phyloP scores from a whole-genome alignment of 2,113 vertebrate genomes.

The Perognathus longimembris region DNA sequence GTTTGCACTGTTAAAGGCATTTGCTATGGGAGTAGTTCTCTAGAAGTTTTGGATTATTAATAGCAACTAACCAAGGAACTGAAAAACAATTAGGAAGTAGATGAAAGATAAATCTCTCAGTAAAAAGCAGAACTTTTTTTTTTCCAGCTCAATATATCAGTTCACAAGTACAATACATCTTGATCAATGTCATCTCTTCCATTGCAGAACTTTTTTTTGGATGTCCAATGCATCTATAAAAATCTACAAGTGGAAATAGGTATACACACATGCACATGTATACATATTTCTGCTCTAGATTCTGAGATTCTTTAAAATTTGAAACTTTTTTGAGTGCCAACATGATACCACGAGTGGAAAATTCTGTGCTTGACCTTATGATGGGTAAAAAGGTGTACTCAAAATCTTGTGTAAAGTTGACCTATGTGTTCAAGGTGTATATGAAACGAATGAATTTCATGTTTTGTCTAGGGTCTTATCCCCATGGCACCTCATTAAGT shows the following conservation, averaged over 20 bases:
- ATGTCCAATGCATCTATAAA: neutral
- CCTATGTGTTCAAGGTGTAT: neutral
- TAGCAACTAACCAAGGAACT: neutral
- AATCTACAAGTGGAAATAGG: neutral
- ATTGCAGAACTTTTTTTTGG: neutral
- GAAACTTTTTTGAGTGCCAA: neutral
- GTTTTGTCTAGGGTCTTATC: neutral
- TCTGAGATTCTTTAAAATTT: neutral
- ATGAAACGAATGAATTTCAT: neutral
- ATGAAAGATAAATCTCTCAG: slow-evolving; percentile 12
- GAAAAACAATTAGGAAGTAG: neutral
- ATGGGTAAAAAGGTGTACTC: neutral
- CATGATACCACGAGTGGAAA: neutral
- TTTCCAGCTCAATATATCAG: too few species aligned
- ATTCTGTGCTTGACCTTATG: too few species aligned
- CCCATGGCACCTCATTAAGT: neutral
- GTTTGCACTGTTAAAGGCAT: neutral
- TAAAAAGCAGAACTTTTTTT: neutral
- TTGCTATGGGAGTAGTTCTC: neutral
- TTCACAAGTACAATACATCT: too few species aligned
- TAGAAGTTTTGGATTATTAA: neutral
- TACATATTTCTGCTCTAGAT: neutral
- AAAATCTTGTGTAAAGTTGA: neutral
- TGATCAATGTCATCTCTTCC: too few species aligned
- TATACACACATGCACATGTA: neutral